These are phyloP conservation scores for Pimephales promelas DNA, from an alignment of 2,113 vertebrate genomes.

Conservation along the genomic window DNA sequence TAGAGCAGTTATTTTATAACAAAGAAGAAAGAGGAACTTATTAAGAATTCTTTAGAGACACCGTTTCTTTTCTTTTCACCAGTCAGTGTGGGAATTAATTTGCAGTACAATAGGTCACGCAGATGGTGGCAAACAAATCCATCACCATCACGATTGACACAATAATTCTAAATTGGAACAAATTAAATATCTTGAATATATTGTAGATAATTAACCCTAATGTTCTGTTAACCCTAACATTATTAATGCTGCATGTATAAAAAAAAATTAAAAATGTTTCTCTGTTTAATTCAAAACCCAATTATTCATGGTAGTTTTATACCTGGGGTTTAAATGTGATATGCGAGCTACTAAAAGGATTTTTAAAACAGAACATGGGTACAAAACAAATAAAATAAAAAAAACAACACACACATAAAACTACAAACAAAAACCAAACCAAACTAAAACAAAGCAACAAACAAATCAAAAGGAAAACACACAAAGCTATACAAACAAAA, in stretches of 20 bases:
- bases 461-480: background rate
- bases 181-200: constrained; percentile 14
- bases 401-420: no score
- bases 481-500: background rate
- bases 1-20: constrained; percentile 20
- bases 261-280: background rate
- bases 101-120: constrained; percentile 26
- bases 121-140: constrained; percentile 37
- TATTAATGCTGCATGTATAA: background rate
- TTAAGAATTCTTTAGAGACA: constrained; percentile 20
- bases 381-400: no score
- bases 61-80: constrained; percentile 26
- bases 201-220: background rate
- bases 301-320: background rate
- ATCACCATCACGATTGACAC: constrained; percentile 27
- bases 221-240: background rate
- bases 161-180: background rate
- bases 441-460: no score
- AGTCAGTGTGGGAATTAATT: constrained; percentile 34
- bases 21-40: constrained; percentile 39
- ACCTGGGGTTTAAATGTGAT: background rate
- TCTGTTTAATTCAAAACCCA: background rate
- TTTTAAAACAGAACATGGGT: background rate
- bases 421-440: no score
- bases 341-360: background rate